Percentiles rank a stretch among this genome's conserved stretches.
Conservation (phyloP, 2,113 vertebrate genomes). For the Mus musculus region GRCm39 chr15:92411501-92412000, state of each 20-base stretch:
- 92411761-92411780: not conserved
- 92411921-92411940: not conserved
- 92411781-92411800: not conserved
- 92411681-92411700: not conserved
- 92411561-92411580: not conserved
- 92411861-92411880: not conserved
- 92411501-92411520: not conserved
- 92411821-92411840: not conserved
- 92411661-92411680: not conserved
- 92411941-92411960: not conserved
- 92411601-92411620: not conserved
- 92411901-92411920: not conserved
- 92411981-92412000: not conserved
- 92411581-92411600: not conserved
- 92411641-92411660: not conserved
- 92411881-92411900: slow-evolving; percentile 22
- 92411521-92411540: not conserved
- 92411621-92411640: not conserved
- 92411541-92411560: not conserved
- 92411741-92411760: not conserved
- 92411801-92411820: slow-evolving; percentile 21
- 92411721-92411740: not conserved
- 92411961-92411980: not conserved
- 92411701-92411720: not conserved
- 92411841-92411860: not conserved